Evolutionary conservation across 2,888 invertebrate genomes (phyloP), one percentile per base, ranked within the genome.

Genomic region (Agrenia bidenticulata): DNA sequence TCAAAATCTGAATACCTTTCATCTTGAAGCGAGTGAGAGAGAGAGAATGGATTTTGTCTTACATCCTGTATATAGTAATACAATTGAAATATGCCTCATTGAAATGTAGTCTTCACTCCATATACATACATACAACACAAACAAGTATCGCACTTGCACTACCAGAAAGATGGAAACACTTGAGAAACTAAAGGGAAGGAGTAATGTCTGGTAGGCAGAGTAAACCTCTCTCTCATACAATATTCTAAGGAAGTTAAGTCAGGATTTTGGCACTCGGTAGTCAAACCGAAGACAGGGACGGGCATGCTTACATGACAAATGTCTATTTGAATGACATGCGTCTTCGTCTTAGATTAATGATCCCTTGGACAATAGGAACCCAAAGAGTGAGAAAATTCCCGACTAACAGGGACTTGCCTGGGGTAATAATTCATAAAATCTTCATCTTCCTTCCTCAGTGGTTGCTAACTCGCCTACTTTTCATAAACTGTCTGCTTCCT

Each of bases 301-400:
- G 19, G 45, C 45, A 17, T 45, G n/a, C 51, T 21, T 13, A 63
- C 62, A 69, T 73, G 75, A 73, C 73, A 75, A 72, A 73, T 73
- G 73, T 63, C 59, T 70, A 53, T 62, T 55, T 67, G 67, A 74
- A 71, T 75, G 75, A 72, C 72, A 72, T 63, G 61, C 67, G 66
- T 70, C 70, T 66, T 67, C 62, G 58, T 67, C 65, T 55, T 66
- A 73, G 72, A 75, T 75, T 75, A 75, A 75, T 75, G 75, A 75
- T 72, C 63, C 59, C 61, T 64, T 50, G 64, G 69, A 67, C 70
- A 72, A 70, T 67, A 53, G 63, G 32, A 61, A 41, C 19, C 17
- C 21, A 21, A 55, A 55, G 61, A 63, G 57, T 42, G 50, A 55
- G 49, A 61, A 55, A 55, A 55, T 55, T 51, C 51, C n/a, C 51